Evolutionary conservation across 2,888 invertebrate genomes (phyloP), one percentile per base, ranked within the genome.

Genomic region (Habroteleia sp.): DNA sequence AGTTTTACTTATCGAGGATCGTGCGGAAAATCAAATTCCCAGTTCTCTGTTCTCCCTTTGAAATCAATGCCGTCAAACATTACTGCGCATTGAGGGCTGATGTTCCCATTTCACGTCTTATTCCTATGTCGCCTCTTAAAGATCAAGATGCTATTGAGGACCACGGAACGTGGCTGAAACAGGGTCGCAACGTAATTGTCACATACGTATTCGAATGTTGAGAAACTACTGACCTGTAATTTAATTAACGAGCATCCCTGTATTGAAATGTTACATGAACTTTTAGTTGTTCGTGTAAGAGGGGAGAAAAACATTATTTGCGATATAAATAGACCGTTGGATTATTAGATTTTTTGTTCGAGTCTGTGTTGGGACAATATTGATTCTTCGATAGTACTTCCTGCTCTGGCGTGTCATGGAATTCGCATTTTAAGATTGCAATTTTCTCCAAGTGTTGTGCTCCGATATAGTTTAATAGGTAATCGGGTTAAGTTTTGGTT

Each of bases 401-500:
- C 25, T 60, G 16, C 10, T 39, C 29, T 11, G 29, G 29, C 7
- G 10, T 42, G 27, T 31, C 7, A 56, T n/a, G 14, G 16, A 27
- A 10, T 37, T 37, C 10, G 25, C 50, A 20, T 48, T 23, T 20
- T 48, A 41, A 62, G 41, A 41, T 50, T 13, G 14, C 31, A 27
- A 41, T 41, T 39, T 50, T 41, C 50, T 60, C 7, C 16, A 37
- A 6, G 3, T 11, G 6, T 11, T 33, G 33, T 20, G 23, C 35
- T 11, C 14, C 6, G 25, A 48, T 48, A 11, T 46, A 44, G 44
- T 33, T 44, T 58, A 60, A 17, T 48, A 39, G 60, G 46, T 39
- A 60, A 60, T 48, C 48, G 60, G 60, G 60, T 60, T 60, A 60
- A 46, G 60, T 46, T 60, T 60, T 37, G 46, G 37, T 35, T 39